These are phyloP conservation scores for Vollenhovia emeryi DNA, from an alignment of 1,140 invertebrate species.

Conservation along the genomic window DNA sequence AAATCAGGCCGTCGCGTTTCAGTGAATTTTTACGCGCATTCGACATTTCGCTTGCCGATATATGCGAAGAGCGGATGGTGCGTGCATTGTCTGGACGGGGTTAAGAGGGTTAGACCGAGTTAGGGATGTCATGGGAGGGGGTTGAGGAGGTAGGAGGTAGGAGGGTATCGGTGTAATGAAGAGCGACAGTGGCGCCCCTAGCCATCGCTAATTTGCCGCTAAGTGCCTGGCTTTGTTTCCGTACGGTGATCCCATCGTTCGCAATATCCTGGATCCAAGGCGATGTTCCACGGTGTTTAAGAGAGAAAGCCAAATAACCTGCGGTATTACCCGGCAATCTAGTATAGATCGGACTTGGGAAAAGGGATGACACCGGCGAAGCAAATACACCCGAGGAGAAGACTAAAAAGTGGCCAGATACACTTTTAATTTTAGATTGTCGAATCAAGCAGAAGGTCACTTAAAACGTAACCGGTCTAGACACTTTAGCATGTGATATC, in stretches of 20 bases:
- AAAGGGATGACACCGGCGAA: constrained; percentile 5
- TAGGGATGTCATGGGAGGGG: constrained; percentile 40
- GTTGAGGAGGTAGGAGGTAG: constrained; percentile 29
- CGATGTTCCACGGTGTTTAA: constrained; percentile 65
- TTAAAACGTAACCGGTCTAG: background rate
- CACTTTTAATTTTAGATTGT: constrained; percentile 3
- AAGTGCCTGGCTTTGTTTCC: constrained; percentile 79
- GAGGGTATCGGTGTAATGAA: constrained; percentile 74
- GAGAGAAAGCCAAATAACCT: constrained; percentile 73
- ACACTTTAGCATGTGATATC: background rate
- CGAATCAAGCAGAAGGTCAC: background rate
- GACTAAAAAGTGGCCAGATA: background rate
- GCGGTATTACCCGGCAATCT: constrained; percentile 61
- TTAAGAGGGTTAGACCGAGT: constrained; percentile 69
- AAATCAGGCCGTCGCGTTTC: background rate
- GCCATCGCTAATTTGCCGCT: constrained; percentile 77
- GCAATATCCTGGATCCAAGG: constrained; percentile 76
- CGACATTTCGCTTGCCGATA: constrained; percentile 64
- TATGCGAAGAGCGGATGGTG: constrained; percentile 48
- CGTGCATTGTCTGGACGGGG: constrained; percentile 69
- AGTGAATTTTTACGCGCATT: constrained; percentile 52
- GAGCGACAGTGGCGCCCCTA: constrained; percentile 73
- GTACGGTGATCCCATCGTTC: constrained; percentile 74
- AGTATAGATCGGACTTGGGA: constrained; percentile 47
- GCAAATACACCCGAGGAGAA: constrained; percentile 2